Conservation (phyloP, 1,140 invertebrate genomes). For the Drosophila pruinosa region DNA sequence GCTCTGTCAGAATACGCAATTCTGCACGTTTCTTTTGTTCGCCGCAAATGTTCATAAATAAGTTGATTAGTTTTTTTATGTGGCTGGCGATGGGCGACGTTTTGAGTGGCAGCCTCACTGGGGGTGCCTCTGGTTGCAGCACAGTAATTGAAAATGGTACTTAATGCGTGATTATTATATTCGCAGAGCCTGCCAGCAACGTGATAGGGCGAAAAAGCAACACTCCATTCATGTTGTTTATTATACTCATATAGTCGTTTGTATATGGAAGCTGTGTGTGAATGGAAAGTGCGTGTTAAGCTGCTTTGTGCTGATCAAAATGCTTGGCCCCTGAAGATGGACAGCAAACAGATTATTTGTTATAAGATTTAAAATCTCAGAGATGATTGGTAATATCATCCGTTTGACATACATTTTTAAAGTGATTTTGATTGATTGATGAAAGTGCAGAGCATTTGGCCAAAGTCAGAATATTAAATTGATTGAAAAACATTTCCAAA, state of each 20-base stretch:
- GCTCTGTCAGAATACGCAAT: conserved; percentile 61
- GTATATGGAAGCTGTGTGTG: conserved; percentile 13
- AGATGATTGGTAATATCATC: conserved; percentile 24
- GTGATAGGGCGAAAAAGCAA: conserved; percentile 57
- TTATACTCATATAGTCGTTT: conserved; percentile 30
- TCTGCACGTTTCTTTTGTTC: conserved; percentile 75
- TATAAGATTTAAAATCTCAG: conserved; percentile 20
- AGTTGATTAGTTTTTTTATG: conserved; percentile 80
- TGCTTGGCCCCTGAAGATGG: conserved; percentile 14
- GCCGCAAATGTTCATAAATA: conserved; percentile 79
- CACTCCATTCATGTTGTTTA: conserved; percentile 39
- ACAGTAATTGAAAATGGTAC: conserved; percentile 75
- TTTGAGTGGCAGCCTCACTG: conserved; percentile 48
- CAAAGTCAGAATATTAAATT: not conserved
- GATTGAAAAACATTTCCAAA: not conserved
- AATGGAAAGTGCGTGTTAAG: conserved; percentile 65
- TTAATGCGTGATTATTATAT: conserved; percentile 78
- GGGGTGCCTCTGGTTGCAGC: conserved; percentile 10
- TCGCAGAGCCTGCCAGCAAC: conserved; percentile 50
- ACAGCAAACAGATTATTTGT: conserved; percentile 13
- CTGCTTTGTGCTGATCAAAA: conserved; percentile 59
- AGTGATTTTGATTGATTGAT: conserved; percentile 9
- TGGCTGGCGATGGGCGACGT: conserved; percentile 56
- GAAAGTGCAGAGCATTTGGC: not conserved
- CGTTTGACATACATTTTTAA: conserved; percentile 6